Base-by-base conservation (phyloP, 2,888 invertebrate species). In the Drosophila aldrichi region DNA sequence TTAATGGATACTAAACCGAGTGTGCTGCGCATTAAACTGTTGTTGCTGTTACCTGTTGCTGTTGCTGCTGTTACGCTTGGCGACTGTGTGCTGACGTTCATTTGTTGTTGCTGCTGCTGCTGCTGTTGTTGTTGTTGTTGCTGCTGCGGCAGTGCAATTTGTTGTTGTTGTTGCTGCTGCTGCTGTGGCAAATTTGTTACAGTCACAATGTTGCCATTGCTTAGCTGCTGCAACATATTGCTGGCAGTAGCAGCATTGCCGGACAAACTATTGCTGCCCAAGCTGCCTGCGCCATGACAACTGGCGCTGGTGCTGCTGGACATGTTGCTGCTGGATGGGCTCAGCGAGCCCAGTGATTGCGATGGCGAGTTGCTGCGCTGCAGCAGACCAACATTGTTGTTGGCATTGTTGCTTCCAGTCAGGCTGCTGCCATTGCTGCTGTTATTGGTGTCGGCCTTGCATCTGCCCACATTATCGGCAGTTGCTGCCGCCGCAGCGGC, bases 241-340 rank as follows among this genome's bases (percentile, higher is more conserved):
- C 57, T 71, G 56, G 62, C 70, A 62, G 56, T 79, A 61, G 75
- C 79, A 78, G 74, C 82, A 70, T 77, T 89, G 70, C 81, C 80
- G 38, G 88, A 76, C 64, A 89, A 67, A 56, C 77, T 81, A 48
- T 71, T 88, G 78, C 69, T 81, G 52, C 70, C 79, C 49, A 77
- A 75, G 52, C 86, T 90, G 67, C 84, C 88, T 56, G 55, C 62
- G 25, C 91, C 91, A 40, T 91, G 91, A 46, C 91, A 91, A 78
- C 92, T 92, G 20, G 76, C 79, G 76, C 92, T 91, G 67, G 92
- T 92, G 62, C 92, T 92, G 77, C 92, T 92, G 64, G 93, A 93
- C 91, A 93, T 91, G 75, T 93, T 93, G 83, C 93, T 93, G 87
- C 93, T 93, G 68, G 93, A 93, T 29, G 93, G 93, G 73, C 93